A percentile compares a stretch with the other conserved stretches of the same genome.
Evolutionary conservation across 2,888 invertebrate genomes (phyloP).

Genomic region (Oscheius sp.): DNA sequence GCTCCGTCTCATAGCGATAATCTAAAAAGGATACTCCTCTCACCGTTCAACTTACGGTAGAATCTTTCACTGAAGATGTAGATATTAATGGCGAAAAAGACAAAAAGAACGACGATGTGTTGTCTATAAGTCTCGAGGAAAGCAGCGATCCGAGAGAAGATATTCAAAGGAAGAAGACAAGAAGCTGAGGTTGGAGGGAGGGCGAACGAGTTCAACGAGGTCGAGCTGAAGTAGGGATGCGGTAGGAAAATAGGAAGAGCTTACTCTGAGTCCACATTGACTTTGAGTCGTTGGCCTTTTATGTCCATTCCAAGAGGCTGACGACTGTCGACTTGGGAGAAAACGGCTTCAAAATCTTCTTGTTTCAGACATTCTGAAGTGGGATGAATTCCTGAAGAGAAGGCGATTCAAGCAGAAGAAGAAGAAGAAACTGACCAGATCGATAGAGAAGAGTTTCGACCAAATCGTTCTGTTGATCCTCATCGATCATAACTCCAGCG

Average conservation of each 20-base stretch:
- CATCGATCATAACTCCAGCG: conserved; percentile 65
- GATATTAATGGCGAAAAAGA: conserved; percentile 92
- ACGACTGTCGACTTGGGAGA: conserved; percentile 57
- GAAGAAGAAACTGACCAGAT: conserved; percentile 31
- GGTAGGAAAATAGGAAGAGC: neutral
- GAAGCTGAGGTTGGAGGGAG: conserved; percentile 40
- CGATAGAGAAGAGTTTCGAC: conserved; percentile 48
- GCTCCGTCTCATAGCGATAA: conserved; percentile 95
- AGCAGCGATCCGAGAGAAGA: conserved; percentile 74
- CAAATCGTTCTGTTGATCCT: conserved; percentile 43
- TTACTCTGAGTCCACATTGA: conserved; percentile 40
- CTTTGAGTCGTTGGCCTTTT: conserved; percentile 58
- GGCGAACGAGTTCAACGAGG: conserved; percentile 68
- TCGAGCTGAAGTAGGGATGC: conserved; percentile 62
- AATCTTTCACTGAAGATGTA: conserved; percentile 92
- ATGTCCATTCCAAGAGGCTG: conserved; percentile 68
- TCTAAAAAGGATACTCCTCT: conserved; percentile 74
- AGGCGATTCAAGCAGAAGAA: neutral
- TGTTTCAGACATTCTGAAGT: conserved; percentile 53
- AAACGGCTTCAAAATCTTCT: conserved; percentile 66
- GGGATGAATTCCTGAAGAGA: conserved; percentile 48
- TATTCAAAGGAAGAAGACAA: conserved; percentile 13
- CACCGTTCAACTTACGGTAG: conserved; percentile 77
- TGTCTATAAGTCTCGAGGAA: conserved; percentile 91
- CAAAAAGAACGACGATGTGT: conserved; percentile 91